Base-by-base conservation (phyloP, 2,113 vertebrate genomes). In the Hemicordylus capensis region DNA sequence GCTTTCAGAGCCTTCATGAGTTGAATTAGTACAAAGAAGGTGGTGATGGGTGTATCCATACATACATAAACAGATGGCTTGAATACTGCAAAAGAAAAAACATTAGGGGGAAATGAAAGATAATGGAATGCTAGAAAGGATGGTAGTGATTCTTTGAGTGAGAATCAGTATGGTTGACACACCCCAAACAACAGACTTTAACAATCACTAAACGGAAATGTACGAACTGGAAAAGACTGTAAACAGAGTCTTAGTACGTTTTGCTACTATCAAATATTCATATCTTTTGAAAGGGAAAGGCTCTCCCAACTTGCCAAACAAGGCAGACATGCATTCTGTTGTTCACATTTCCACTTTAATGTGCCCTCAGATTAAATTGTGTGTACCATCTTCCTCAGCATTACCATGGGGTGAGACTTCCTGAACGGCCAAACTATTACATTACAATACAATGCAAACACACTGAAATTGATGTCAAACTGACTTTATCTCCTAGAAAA, bases 401-500 rank as follows among this genome's bases (percentile, higher is more conserved):
- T 91, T 91, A 72, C 67, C 72, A 61, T 54, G 39, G 0, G 42
- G 15, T 63, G 2, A 80, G 22, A 87, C 4, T 84, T 46, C 89
- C 26, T 39, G 82, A 92, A 92, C 34, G 88, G 89, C 87, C 83
- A 91, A 90, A 80, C 87, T 80, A 75, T 84, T 88, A 80, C 34
- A 73, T 87, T 90, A 89, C 89, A 61, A 44, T 26, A 73, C 58
- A 87, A 74, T 34, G 22, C 81, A 94, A 94, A 94, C 85, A 92
- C 91, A 76, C 51, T 85, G 78, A 94, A 91, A 92, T 31, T 88
- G n/a, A 90, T 96, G 93, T 95, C 95, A 95, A 93, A 89, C 70
- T 88, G 85, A 93, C 90, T 95, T 92, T 94, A 92, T 91, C 85
- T 87, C 93, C 81, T 88, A 92, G 80, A 87, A 96, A 95, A 95